phyloP scores from a whole-genome alignment of 1,140 invertebrate species.

The Hycleus phaleratus region DNA sequence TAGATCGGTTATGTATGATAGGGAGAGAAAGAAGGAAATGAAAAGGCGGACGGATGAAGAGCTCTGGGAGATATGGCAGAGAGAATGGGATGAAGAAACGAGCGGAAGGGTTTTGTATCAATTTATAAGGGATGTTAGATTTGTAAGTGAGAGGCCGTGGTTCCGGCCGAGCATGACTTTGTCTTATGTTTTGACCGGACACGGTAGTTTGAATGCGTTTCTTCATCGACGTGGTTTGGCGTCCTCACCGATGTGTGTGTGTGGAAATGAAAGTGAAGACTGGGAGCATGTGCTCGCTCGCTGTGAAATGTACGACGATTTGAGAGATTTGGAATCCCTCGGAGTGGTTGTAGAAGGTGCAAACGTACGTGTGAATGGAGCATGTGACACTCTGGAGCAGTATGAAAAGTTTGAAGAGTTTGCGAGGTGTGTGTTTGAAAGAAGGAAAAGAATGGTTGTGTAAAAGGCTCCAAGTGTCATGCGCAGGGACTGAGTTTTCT shows the following conservation, averaged over 20 bases:
- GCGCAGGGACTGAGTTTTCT: too few relatives aligned
- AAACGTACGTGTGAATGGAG: not conserved
- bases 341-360: not conserved
- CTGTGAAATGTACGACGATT: not conserved
- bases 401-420: not conserved
- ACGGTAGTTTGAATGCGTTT: constrained; percentile 3
- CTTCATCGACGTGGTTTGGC: not conserved
- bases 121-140: not conserved
- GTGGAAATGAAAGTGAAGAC: not conserved
- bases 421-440: too few relatives aligned
- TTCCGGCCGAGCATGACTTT: not conserved
- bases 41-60: not conserved
- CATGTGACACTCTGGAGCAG: not conserved
- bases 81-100: not conserved
- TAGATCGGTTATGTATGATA: not conserved
- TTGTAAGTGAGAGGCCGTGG: not conserved
- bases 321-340: not conserved
- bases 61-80: not conserved
- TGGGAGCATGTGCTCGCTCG: not conserved
- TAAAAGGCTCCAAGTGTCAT: too few relatives aligned
- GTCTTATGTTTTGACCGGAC: not conserved
- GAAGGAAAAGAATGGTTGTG: too few relatives aligned
- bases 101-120: not conserved
- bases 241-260: not conserved
- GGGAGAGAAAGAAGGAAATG: not conserved